A percentile compares a stretch with the other conserved stretches of the same genome.
These are phyloP conservation scores for Tachysurus fulvidraco DNA, from an alignment of 2,113 vertebrate species.

Conservation along the genomic window DNA sequence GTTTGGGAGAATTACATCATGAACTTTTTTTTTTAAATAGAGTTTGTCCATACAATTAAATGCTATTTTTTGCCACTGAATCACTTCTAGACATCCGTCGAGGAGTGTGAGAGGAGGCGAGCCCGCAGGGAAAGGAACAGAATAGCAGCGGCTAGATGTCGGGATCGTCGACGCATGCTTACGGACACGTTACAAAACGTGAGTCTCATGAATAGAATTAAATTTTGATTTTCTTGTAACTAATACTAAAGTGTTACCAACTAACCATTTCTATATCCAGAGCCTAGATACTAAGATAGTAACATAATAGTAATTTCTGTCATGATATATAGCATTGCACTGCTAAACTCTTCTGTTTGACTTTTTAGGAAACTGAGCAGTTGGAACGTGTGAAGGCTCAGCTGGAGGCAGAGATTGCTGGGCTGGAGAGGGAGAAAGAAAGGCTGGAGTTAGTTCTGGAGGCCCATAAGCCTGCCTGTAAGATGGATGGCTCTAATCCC, in stretches of 20 bases:
- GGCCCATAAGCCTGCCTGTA: slow-evolving; percentile 76
- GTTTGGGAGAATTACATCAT: slow-evolving; percentile 35
- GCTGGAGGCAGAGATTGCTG: slow-evolving; percentile 73
- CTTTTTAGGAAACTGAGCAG: slow-evolving; percentile 73
- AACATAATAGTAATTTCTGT: neutral
- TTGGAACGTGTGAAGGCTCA: slow-evolving; percentile 71
- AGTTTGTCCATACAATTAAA: slow-evolving; percentile 10
- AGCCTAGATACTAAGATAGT: neutral
- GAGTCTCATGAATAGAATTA: slow-evolving; percentile 45
- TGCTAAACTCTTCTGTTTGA: slow-evolving; percentile 1
- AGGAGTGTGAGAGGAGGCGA: slow-evolving; percentile 72
- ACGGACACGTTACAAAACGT: slow-evolving; percentile 73
- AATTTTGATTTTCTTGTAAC: neutral
- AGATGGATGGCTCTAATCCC: slow-evolving; percentile 54
- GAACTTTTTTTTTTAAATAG: slow-evolving; percentile 33
- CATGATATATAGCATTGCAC: neutral
- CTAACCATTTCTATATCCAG: neutral
- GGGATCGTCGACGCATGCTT: slow-evolving; percentile 74
- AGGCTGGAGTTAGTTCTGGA: slow-evolving; percentile 75
- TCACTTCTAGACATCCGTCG: slow-evolving; percentile 61
- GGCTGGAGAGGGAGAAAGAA: slow-evolving; percentile 77
- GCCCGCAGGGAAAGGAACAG: slow-evolving; percentile 75
- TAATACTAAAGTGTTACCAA: neutral
- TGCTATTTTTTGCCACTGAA: slow-evolving; percentile 6
- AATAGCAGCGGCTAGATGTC: slow-evolving; percentile 75